Conservation (phyloP, 2,113 vertebrate genomes). For the Oryzias javanicus region DNA sequence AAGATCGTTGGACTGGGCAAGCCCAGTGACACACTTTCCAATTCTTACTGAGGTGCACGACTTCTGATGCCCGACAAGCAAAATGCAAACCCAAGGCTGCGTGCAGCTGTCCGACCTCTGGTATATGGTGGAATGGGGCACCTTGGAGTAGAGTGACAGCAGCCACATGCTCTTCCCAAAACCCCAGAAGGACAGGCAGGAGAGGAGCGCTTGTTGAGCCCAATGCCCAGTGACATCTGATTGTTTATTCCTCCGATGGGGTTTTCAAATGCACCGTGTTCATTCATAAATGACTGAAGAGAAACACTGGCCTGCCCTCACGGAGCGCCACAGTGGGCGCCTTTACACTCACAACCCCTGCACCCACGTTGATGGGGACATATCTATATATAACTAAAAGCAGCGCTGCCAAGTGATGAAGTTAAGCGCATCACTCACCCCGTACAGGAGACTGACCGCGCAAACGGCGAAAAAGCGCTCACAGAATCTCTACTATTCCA, state of each 20-base stretch:
- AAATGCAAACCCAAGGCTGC: neutral
- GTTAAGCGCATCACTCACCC: slow-evolving; percentile 27
- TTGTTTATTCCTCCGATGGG: slow-evolving; percentile 52
- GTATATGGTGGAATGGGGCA: slow-evolving; percentile 47
- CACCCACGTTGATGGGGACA: slow-evolving; percentile 33
- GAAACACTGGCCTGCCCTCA: slow-evolving; percentile 38
- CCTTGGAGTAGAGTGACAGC: slow-evolving; percentile 42
- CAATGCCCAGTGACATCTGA: slow-evolving; percentile 35
- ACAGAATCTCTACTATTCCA: slow-evolving; percentile 66
- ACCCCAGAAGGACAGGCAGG: slow-evolving; percentile 22
- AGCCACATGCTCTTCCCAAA: slow-evolving; percentile 23
- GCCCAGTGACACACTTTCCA: slow-evolving; percentile 75
- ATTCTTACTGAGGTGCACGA: slow-evolving; percentile 50
- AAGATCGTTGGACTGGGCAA: slow-evolving; percentile 60
- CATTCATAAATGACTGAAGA: slow-evolving; percentile 50
- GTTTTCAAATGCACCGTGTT: slow-evolving; percentile 47
- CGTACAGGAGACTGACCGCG: slow-evolving; percentile 31
- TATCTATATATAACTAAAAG: slow-evolving; percentile 52
- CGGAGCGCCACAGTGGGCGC: slow-evolving; percentile 37
- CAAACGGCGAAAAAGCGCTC: slow-evolving; percentile 57
- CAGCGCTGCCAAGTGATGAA: slow-evolving; percentile 50
- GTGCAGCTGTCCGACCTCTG: slow-evolving; percentile 15
- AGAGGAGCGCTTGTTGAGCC: slow-evolving; percentile 38
- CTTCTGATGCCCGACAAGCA: slow-evolving; percentile 24
- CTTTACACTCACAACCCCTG: slow-evolving; percentile 46